Evolutionary conservation across 2,888 invertebrate genomes (phyloP).

Genomic region (Rhagium mordax): DNA sequence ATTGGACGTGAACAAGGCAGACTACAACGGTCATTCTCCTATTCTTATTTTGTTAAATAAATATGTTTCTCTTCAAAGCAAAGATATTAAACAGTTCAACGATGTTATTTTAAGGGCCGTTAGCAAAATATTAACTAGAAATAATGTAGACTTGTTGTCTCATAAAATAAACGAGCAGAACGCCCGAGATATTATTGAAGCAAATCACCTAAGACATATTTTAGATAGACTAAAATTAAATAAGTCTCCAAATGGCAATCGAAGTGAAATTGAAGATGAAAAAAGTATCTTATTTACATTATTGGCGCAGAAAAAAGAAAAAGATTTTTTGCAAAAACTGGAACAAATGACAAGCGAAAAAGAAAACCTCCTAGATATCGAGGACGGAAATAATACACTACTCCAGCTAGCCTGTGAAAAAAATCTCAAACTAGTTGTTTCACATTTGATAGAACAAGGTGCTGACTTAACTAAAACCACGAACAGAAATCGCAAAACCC

Average conservation of each 20-base stretch:
- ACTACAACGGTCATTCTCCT: slow-evolving; percentile 15
- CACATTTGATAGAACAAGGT: slow-evolving; percentile 1
- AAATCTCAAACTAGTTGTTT: slow-evolving; percentile 2
- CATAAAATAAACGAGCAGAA: slow-evolving; percentile 10
- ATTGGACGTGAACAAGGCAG: slow-evolving; percentile 16
- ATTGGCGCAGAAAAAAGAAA: slow-evolving; percentile 12
- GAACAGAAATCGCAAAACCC: slow-evolving; percentile 15
- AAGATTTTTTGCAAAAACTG: background rate
- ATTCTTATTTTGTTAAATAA: slow-evolving; percentile 20
- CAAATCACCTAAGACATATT: background rate
- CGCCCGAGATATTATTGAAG: slow-evolving; percentile 9
- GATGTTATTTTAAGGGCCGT: slow-evolving; percentile 7
- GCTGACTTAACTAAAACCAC: slow-evolving; percentile 11
- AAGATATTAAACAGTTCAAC: slow-evolving; percentile 2
- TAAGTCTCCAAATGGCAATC: background rate
- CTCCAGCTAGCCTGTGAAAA: slow-evolving; percentile 22
- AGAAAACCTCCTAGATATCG: background rate
- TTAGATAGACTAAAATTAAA: background rate
- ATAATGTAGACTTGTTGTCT: slow-evolving; percentile 17
- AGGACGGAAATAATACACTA: slow-evolving; percentile 21
- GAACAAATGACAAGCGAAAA: background rate
- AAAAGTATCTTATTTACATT: slow-evolving; percentile 10
- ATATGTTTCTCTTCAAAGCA: slow-evolving; percentile 6
- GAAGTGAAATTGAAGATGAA: slow-evolving; percentile 5
- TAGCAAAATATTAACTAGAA: slow-evolving; percentile 14